These are phyloP conservation scores for Drosophila sordidula DNA, from an alignment of 2,888 invertebrate genomes.

Conservation along the genomic window DNA sequence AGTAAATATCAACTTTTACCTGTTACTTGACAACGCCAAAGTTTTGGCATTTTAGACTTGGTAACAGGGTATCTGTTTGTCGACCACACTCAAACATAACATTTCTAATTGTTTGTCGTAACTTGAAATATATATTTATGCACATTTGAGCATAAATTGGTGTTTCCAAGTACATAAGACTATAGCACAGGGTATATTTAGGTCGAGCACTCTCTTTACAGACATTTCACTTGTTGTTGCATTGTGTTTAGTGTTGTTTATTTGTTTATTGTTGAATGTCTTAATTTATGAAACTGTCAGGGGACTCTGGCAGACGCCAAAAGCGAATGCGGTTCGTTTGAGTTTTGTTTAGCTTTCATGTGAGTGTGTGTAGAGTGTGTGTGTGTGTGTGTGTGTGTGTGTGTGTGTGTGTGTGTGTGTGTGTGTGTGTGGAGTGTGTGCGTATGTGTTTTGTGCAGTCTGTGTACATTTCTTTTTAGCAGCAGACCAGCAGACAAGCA, in stretches of 20 bases:
- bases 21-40: too few species aligned
- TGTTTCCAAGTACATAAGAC: background rate
- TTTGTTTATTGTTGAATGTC: constrained; percentile 79
- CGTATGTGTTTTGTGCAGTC: background rate
- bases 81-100: background rate
- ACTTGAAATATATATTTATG: too few species aligned
- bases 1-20: background rate
- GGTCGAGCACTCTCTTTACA: background rate
- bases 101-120: too few species aligned
- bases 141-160: background rate
- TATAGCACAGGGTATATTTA: constrained; percentile 6
- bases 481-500: constrained; percentile 47
- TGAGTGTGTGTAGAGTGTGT: constrained; percentile 4
- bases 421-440: background rate
- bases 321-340: constrained; percentile 47
- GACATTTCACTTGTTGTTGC: constrained; percentile 34
- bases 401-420: constrained; percentile 1
- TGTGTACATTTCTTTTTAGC: constrained; percentile 39
- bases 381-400: background rate
- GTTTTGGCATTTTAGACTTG: background rate
- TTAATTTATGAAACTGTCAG: constrained; percentile 79
- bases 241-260: constrained; percentile 50
- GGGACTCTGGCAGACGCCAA: constrained; percentile 39
- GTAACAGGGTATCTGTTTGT: background rate
- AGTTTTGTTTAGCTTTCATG: constrained; percentile 43